Base-by-base conservation (phyloP, 2,113 vertebrate genomes). In the Oryzias javanicus region DNA sequence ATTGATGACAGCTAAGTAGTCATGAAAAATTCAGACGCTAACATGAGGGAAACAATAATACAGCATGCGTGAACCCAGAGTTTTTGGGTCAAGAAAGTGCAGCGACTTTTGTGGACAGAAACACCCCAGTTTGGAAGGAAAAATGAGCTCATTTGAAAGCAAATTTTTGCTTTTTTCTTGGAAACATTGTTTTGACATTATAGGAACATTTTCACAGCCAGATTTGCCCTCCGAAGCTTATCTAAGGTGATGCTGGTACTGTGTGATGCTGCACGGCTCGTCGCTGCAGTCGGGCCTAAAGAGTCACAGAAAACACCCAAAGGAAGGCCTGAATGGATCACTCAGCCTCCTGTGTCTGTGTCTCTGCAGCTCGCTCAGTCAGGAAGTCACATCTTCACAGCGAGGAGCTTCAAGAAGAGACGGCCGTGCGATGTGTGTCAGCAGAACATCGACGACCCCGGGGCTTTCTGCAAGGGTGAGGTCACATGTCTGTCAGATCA, bases 391-490 rank as follows among this genome's bases (percentile, higher is more conserved):
- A 5, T 42, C 52, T 89, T 88, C 73, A 77, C 73, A 0, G 73
- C 81, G 67, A 86, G 48, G 73, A 87, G 55, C 64, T 86, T 80
- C 66, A 84, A 77, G 76, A 83, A 44, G 57, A 83, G 59, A 49
- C 76, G 58, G 12, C 24, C n/a, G 16, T 88, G 84, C 22, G 58
- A 82, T 1, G 79, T 87, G 49, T 89, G 88, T 42, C 27, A 74
- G 75, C 67, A 78, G 60, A 76, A 65, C 81, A 82, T 87, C 18
- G 64, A 80, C 61, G 74, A 40, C 76, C 70, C 68, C 0, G 80
- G 66, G 35, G 55, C 68, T 54, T 87, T 86, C 64, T 89, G 86
- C 68, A 84, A 78, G 49, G 83, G 88, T 89, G 76, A 88, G 83
- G 75, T 49, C 25, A 60, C 24, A 5, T 24, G 63, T 61, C 41